Base-by-base conservation (phyloP, 92 coral and sea anemone species). In the Actinostola sp. region DNA sequence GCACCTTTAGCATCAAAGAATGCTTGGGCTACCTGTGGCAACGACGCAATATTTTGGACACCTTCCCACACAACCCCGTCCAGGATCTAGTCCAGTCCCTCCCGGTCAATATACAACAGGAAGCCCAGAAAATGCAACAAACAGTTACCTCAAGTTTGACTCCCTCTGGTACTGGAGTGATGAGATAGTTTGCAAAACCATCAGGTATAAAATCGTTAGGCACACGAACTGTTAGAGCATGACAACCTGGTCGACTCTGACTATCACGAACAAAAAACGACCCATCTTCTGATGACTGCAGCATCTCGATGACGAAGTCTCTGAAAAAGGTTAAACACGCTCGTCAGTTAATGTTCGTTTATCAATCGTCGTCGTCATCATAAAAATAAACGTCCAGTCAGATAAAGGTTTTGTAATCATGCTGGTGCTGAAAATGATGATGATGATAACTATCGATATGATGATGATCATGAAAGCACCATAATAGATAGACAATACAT, bases 261-360 rank as follows among this genome's bases (percentile, higher is more conserved):
- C 98, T 93, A 82, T 93, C 93, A 31, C 98, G 93, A 43, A 93
- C 98, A 77, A 93, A 93, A 71, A 93, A 93, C 2, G 98, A 72
- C 0, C 98, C 98, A 28, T 86, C 91, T 53, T 93, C 98, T 11
- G 98, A 88, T 14, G 83, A 63, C 53, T 91, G 88, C 33, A 93
- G 62, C 98, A 93, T 89, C 67, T 93, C 98, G 20, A 82, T 63
- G 5, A 88, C 86, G 67, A 88, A 88, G 55, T 93, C 98, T 83
- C 98, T 93, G 49, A 0, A 67, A 10, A 46, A 21, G n/a, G n/a
- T n/a, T n/a, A 8, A 21, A 64, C 46, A 14, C 8, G 32, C 19
- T 4, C 11, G 41, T 30, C 26, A 8, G 64, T 8, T 26, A 0
- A 38, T 65, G 51, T 5, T 61, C 25, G 25, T n/a, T n/a, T n/a